These are phyloP conservation scores for Cinara cedri DNA, from an alignment of 2,888 invertebrate genomes.

Conservation along the genomic window DNA sequence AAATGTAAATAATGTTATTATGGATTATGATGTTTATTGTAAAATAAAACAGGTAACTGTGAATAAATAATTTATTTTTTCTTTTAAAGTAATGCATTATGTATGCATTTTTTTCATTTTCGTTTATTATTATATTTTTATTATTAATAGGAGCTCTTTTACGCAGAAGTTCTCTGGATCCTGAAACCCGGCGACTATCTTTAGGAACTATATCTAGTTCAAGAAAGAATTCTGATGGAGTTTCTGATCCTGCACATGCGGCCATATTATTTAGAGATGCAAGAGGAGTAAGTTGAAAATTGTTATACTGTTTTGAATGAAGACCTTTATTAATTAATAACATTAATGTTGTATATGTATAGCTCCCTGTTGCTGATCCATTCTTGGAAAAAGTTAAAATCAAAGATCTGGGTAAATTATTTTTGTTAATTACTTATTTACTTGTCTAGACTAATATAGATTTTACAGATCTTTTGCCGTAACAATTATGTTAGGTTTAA, in stretches of 20 bases:
- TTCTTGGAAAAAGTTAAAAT: slow-evolving; percentile 86
- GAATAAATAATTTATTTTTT: slow-evolving; percentile 23
- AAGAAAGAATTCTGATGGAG: slow-evolving; percentile 78
- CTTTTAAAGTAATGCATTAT: slow-evolving; percentile 6
- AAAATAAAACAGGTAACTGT: not conserved
- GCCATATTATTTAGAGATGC: slow-evolving; percentile 90
- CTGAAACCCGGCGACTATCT: slow-evolving; percentile 79
- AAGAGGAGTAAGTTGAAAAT: slow-evolving; percentile 80
- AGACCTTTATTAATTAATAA: not conserved
- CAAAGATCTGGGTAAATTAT: slow-evolving; percentile 72
- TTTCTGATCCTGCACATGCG: slow-evolving; percentile 84
- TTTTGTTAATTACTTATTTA: not conserved
- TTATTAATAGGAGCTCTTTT: slow-evolving; percentile 73
- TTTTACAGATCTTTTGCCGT: too few species aligned
- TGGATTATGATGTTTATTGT: slow-evolving; percentile 4
- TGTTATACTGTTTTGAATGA: not conserved
- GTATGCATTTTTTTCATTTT: slow-evolving; percentile 10
- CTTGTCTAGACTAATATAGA: too few species aligned
- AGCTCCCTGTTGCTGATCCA: slow-evolving; percentile 90
- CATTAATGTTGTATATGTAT: slow-evolving; percentile 63
- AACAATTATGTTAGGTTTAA: too few species aligned
- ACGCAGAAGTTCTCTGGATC: slow-evolving; percentile 77
- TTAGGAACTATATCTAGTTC: slow-evolving; percentile 70
- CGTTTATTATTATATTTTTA: slow-evolving; percentile 26
- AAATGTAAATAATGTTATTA: not conserved